A percentile compares a stretch with the other conserved stretches of the same genome.
Evolutionary conservation across 2,888 invertebrate genomes (phyloP).

Genomic region (Amphiduros pacificus): DNA sequence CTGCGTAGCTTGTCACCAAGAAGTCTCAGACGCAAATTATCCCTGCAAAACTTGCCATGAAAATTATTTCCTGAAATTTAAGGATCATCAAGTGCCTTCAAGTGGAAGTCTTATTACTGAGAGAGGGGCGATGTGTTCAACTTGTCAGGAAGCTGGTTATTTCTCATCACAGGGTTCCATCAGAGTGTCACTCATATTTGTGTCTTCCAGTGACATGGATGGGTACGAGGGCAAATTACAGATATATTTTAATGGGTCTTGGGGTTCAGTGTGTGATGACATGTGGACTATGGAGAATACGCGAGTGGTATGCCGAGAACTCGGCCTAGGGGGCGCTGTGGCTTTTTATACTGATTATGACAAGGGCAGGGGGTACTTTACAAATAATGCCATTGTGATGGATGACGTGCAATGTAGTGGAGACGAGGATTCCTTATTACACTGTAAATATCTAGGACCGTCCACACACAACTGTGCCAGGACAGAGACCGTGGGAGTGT

Average conservation of each 20-base stretch:
- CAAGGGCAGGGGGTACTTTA: slow-evolving; percentile 8
- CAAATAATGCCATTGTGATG: slow-evolving; percentile 1
- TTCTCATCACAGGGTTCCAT: not conserved
- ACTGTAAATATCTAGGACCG: slow-evolving; percentile 6
- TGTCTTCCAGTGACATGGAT: not conserved
- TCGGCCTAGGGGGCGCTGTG: slow-evolving; percentile 20
- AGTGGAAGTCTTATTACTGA: not conserved
- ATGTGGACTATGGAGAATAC: slow-evolving; percentile 16
- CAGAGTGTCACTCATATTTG: not conserved
- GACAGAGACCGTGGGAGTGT: slow-evolving; percentile 14
- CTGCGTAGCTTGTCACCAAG: slow-evolving; percentile 1
- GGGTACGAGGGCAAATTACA: not conserved
- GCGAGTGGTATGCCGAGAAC: slow-evolving; percentile 20
- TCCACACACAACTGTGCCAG: slow-evolving; percentile 15
- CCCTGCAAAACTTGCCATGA: slow-evolving; percentile 7
- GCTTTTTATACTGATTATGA: slow-evolving; percentile 6
- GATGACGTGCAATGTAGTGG: slow-evolving; percentile 16
- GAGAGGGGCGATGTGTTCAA: not conserved
- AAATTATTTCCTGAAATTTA: not conserved
- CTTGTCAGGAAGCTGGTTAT: not conserved
- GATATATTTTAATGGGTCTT: slow-evolving; percentile 2
- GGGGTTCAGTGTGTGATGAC: slow-evolving; percentile 23
- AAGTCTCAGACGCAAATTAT: not conserved
- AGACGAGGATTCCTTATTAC: slow-evolving; percentile 5
- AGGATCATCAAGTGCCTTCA: not conserved